Base-by-base conservation (phyloP, 1,140 invertebrate species). In the Lasioglossum albipes region DNA sequence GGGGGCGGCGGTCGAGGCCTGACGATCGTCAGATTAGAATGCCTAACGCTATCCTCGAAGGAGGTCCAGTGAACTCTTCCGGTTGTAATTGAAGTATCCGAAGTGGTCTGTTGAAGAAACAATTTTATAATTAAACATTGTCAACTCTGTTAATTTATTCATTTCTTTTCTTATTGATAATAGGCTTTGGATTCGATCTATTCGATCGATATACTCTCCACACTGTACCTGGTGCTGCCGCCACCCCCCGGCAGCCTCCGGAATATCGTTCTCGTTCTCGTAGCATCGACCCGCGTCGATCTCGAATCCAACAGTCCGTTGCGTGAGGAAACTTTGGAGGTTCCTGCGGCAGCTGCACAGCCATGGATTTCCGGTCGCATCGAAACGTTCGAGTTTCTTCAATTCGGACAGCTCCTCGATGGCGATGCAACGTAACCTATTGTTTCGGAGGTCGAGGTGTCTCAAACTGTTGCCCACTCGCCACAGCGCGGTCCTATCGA, bases 331-430 rank as follows among this genome's bases (percentile, higher is more conserved):
- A 31, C 27, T 72, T 41, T 87, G 79, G 1, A 91, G 68, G 54
- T 87, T 69, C 0, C 42, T 36, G 9, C 78, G 79, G 71, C 90
- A 91, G 0, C 36, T 69, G 59, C 90, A 91, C 0, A 71, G 62
- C 90, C 89, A 91, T 0, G 89, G 88, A 76, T 91, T 91, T 12
- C 79, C 81, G 2, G 67, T 52, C 0, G 76, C 75, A 6, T 90
- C 86, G 10, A 91, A 9, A n/a, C 82, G 78, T 52, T 90, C 77
- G 5, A 91, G 62, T 2, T 65, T 81, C 2, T 49, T 62, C 31
- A 90, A 41, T n/a, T 79, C 36, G 1, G 73, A 20, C 45, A 91
- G 22, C 49, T 85, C 68, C 6, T 87, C 78, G 2, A 77, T 27
- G 4, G 74, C 7, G 31, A 90, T 67, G 72, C 90, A 91, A 22